Conservation (phyloP, 2,797 vertebrate species). For the Pelochelys cantorii region DNA sequence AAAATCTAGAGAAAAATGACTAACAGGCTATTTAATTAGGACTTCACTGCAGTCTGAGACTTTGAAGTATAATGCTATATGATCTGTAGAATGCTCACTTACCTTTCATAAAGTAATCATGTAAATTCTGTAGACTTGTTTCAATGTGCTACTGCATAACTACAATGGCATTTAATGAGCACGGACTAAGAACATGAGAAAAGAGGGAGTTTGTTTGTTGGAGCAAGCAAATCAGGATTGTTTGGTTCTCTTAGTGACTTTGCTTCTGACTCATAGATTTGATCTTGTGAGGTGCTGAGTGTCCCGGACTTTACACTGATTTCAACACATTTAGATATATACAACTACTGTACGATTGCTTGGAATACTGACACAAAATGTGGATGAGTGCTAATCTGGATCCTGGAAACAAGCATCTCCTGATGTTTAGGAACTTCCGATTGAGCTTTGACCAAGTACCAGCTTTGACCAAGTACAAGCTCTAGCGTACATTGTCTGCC, state of each 20-base stretch:
- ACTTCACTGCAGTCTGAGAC: neutral
- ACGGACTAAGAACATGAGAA: neutral
- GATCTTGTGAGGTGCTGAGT: neutral
- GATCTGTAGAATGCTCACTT: neutral
- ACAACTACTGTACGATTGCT: neutral
- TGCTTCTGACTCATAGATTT: neutral
- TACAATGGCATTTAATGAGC: neutral
- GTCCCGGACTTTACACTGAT: neutral
- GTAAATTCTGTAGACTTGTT: conserved; percentile 44
- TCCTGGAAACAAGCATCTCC: neutral
- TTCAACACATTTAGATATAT: neutral
- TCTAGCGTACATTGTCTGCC: neutral
- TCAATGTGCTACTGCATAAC: neutral
- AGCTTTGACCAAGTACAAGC: neutral
- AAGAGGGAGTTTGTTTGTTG: neutral
- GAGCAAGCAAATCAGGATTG: neutral
- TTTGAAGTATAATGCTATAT: neutral
- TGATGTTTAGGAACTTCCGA: neutral
- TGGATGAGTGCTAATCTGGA: neutral
- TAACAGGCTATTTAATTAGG: neutral
- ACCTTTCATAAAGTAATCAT: conserved; percentile 31
- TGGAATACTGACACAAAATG: neutral
- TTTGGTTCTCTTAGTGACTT: neutral
- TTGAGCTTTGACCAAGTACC: neutral
- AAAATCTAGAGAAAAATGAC: neutral